Evolutionary conservation across 2,888 invertebrate species (phyloP).

Genomic region (Ephialtes manifestator): DNA sequence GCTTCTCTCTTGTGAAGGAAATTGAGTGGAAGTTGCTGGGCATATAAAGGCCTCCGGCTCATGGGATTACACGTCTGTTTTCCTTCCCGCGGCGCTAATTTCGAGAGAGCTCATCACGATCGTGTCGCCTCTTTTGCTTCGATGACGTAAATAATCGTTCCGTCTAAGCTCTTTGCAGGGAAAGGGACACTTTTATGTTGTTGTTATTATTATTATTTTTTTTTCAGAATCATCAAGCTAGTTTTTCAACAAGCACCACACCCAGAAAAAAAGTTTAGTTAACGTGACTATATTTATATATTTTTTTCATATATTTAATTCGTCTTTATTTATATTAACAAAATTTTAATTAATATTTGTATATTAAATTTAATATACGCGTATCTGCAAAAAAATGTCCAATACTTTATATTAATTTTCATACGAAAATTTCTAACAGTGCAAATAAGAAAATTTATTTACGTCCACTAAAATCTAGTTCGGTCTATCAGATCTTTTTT

Average conservation of each 20-base stretch:
- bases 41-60: constrained; percentile 75
- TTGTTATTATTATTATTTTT: neutral
- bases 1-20: constrained; percentile 68
- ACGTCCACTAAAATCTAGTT: too few species aligned
- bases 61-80: constrained; percentile 78
- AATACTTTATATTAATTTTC: too few species aligned
- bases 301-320: too few species aligned
- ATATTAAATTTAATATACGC: too few species aligned
- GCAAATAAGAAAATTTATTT: too few species aligned
- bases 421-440: too few species aligned
- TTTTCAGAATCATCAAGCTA: neutral
- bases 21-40: constrained; percentile 76
- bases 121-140: neutral
- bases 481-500: too few species aligned
- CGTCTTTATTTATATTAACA: too few species aligned
- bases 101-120: constrained; percentile 46
- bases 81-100: constrained; percentile 71
- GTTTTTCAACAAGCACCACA: neutral
- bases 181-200: neutral
- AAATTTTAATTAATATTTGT: too few species aligned
- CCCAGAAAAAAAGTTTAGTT: too few species aligned
- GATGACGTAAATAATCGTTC: constrained; percentile 16
- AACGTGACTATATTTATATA: too few species aligned
- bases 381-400: too few species aligned
- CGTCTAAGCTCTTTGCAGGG: neutral